Conservation (phyloP, 1,140 invertebrate species). For the Macrosteles quadrilineatus region DNA sequence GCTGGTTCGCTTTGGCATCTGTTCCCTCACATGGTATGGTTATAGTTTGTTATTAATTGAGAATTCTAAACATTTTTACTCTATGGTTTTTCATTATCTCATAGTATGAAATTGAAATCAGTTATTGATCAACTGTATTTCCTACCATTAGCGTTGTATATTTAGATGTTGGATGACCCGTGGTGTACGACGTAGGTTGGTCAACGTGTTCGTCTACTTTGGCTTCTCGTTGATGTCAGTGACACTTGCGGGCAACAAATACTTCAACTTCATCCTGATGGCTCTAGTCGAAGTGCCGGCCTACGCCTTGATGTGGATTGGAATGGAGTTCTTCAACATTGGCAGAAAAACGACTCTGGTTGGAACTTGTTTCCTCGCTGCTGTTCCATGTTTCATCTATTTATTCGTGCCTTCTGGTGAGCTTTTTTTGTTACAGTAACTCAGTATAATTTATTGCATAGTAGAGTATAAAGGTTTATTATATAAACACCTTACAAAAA, state of each 20-base stretch:
- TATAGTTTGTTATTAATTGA: too few relatives aligned
- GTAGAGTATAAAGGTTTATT: too few relatives aligned
- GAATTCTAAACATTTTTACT: too few relatives aligned
- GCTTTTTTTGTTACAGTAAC: neutral
- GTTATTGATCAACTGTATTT: too few relatives aligned
- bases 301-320: constrained; percentile 35
- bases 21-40: constrained; percentile 2
- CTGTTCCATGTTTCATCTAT: constrained; percentile 38
- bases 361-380: constrained; percentile 35
- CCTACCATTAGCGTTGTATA: too few relatives aligned
- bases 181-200: constrained; percentile 1
- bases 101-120: too few relatives aligned
- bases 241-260: constrained; percentile 44
- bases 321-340: constrained; percentile 32
- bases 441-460: neutral
- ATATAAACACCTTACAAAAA: too few relatives aligned
- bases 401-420: constrained; percentile 33
- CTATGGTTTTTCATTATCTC: too few relatives aligned
- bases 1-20: neutral
- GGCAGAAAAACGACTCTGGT: constrained; percentile 35
- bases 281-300: constrained; percentile 56
- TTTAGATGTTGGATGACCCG: too few relatives aligned
- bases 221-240: constrained; percentile 65
- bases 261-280: constrained; percentile 56
- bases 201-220: constrained; percentile 55